A percentile compares a stretch with the other conserved stretches of the same genome.
Evolutionary conservation across 2,113 vertebrate genomes (phyloP).

Genomic region (Falcunculus frontatus): DNA sequence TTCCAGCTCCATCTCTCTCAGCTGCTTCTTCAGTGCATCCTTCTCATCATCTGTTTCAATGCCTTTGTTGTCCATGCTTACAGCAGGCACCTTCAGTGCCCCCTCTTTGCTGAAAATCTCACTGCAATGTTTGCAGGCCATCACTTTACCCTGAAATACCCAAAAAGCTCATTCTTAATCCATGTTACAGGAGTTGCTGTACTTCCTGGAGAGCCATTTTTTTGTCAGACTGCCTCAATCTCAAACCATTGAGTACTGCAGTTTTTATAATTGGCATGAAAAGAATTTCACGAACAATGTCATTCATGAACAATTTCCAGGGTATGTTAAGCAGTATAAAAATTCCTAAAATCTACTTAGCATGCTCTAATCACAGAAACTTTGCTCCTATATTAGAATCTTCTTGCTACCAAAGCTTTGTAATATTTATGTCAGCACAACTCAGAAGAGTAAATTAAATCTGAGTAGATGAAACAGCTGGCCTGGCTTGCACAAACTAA

Average conservation of each 20-base stretch:
- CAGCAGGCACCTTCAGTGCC: constrained; percentile 74
- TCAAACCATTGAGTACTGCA: not conserved
- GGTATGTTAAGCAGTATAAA: not conserved
- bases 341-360: not conserved
- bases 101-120: constrained; percentile 92
- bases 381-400: not conserved
- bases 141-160: constrained; percentile 86
- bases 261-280: not conserved
- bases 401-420: not conserved
- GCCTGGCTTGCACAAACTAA: not conserved
- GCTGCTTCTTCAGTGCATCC: constrained; percentile 90
- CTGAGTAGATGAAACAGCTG: not conserved
- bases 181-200: not conserved
- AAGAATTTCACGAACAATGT: not conserved
- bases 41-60: constrained; percentile 88
- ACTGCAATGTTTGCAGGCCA: constrained; percentile 91
- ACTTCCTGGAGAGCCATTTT: not conserved
- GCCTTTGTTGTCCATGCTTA: constrained; percentile 70
- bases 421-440: not conserved
- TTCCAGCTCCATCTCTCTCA: constrained; percentile 95
- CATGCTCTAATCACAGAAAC: not conserved
- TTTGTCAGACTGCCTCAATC: not conserved
- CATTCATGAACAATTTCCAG: not conserved
- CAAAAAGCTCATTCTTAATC: not conserved
- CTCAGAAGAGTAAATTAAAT: not conserved